These are phyloP conservation scores for Triplophysa yarkandensis DNA, from an alignment of 2,797 vertebrate genomes.

Conservation along the genomic window DNA sequence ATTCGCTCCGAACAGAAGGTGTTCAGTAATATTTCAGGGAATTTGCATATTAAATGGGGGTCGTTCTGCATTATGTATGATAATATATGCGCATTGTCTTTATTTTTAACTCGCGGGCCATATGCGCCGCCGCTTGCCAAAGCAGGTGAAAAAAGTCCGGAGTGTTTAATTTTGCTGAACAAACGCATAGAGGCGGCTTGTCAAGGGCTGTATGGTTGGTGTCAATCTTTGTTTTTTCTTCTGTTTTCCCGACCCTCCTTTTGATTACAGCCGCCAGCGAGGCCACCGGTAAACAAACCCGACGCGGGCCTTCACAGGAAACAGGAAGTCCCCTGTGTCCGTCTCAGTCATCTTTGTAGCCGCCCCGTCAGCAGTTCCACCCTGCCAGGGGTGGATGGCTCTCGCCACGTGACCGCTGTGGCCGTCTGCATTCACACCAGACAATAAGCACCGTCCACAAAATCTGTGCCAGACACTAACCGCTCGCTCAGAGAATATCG, in stretches of 20 bases:
- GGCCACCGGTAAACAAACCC: constrained; percentile 55
- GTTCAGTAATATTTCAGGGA: constrained; percentile 91
- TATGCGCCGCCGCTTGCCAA: constrained; percentile 81
- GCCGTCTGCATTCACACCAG: constrained; percentile 18
- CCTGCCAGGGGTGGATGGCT: background rate
- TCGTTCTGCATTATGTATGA: constrained; percentile 86
- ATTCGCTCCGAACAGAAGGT: constrained; percentile 94
- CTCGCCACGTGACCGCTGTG: constrained; percentile 4
- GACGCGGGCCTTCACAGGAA: constrained; percentile 19
- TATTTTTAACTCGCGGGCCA: constrained; percentile 91
- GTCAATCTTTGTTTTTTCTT: constrained; percentile 65
- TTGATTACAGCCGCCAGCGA: constrained; percentile 61
- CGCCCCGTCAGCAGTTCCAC: constrained; percentile 12
- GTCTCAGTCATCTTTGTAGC: constrained; percentile 21
- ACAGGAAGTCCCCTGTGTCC: constrained; percentile 55
- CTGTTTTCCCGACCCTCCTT: constrained; percentile 49
- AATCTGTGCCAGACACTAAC: constrained; percentile 40
- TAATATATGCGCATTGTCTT: constrained; percentile 92
- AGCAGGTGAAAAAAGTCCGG: constrained; percentile 80
- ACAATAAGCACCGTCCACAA: constrained; percentile 37
- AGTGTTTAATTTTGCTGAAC: constrained; percentile 78
- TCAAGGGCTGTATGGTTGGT: constrained; percentile 61
- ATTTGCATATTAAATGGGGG: constrained; percentile 98
- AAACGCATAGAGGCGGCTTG: constrained; percentile 67
- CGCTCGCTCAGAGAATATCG: constrained; percentile 10